Conservation (phyloP, 2,888 invertebrate species). For the Slavum lentiscoides region DNA sequence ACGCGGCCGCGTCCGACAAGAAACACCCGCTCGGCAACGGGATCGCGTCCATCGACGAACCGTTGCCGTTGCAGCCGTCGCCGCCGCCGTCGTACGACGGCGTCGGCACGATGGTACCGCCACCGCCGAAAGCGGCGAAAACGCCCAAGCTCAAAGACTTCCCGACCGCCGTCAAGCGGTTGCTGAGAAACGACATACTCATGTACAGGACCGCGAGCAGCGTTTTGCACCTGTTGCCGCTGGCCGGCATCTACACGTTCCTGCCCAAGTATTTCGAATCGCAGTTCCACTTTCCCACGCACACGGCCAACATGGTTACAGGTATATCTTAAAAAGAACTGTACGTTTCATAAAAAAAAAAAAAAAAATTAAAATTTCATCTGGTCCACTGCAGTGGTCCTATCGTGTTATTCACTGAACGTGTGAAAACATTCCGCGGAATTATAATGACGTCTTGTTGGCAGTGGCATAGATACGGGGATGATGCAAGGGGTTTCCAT, state of each 20-base stretch:
- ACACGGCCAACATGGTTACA: conserved; percentile 87
- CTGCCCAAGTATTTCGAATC: conserved; percentile 91
- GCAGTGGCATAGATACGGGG: no score
- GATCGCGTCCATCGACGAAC: conserved; percentile 53
- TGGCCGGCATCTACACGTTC: conserved; percentile 90
- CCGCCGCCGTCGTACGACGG: background rate
- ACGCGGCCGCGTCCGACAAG: background rate
- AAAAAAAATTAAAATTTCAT: no score
- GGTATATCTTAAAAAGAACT: conserved; percentile 62
- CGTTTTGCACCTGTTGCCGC: conserved; percentile 85
- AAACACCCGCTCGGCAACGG: background rate
- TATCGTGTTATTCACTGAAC: no score
- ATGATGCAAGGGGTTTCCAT: no score
- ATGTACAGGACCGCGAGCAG: conserved; percentile 90
- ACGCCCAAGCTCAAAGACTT: conserved; percentile 67
- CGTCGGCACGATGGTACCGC: conserved; percentile 26
- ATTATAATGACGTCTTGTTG: no score
- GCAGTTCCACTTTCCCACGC: conserved; percentile 85
- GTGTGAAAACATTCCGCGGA: no score
- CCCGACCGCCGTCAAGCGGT: conserved; percentile 75
- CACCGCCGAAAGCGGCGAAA: conserved; percentile 53
- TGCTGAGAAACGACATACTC: conserved; percentile 85
- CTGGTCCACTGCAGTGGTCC: no score
- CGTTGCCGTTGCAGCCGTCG: conserved; percentile 26
- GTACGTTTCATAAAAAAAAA: no score